Base-by-base conservation (phyloP, 2,888 invertebrate genomes). In the Leptinotarsa juncta region DNA sequence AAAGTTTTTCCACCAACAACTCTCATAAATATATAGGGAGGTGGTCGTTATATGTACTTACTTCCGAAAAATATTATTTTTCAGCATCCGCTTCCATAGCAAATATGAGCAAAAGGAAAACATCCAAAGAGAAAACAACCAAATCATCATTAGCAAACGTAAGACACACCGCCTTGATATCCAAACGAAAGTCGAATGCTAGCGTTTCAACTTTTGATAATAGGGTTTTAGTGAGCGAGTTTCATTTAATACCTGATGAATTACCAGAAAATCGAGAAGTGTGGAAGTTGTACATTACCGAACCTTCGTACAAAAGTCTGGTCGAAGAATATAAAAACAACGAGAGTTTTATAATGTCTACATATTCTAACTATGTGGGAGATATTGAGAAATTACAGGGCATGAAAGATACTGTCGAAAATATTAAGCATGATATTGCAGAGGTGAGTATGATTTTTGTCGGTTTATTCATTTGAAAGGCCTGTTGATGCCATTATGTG, bases 201-300 rank as follows among this genome's bases (percentile, higher is more conserved):
- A 51, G 26, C 14, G n/a, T 32, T 10, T 32, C n/a, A 3, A 7
- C 12, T 1, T 20, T 42, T 49, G 66, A 55, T 12, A 32, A 42
- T 20, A 71, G n/a, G 50, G 20, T 55, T 49, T 50, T 26, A 53
- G 18, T n/a, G 48, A 32, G 42, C 14, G 69, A 65, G 4, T 26
- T 49, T 15, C 16, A 18, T 12, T 73, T 76, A 10, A 18, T 81
- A 48, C 81, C 81, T 18, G 81, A 82, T 4, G 65, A 65, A 53
- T 42, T 82, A 14, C 81, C 81, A 3, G 81, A 80, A 62, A 78
- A 78, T 57, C 50, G 72, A 42, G 80, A 81, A 20, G 78, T 79
- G 23, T 82, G 82, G 82, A 78, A 67, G 53, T 49, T 62, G 0
- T 83, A 75, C 65, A 23, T 55, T 15, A 70, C 42, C 18, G 72